These are phyloP conservation scores for Tenebrio molitor DNA, from an alignment of 1,140 invertebrate species.

Conservation along the genomic window DNA sequence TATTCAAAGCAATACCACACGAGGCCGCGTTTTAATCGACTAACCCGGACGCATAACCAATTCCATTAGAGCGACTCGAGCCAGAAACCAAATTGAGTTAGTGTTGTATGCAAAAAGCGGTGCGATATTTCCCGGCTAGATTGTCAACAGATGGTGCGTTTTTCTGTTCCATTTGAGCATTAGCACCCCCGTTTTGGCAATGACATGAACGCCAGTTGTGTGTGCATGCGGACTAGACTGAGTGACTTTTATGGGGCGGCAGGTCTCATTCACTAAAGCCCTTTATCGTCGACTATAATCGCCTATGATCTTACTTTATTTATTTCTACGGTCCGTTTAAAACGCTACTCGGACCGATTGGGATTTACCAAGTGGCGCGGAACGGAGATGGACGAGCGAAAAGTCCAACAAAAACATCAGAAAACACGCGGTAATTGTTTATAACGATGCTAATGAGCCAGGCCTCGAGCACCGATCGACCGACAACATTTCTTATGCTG, in stretches of 20 bases:
- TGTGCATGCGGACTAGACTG: background rate
- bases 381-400: background rate
- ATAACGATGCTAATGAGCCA: no score
- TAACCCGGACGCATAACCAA: constrained; percentile 20
- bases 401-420: no score
- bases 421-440: no score
- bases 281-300: constrained; percentile 57
- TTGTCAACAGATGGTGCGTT: constrained; percentile 68
- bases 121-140: constrained; percentile 57
- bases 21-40: background rate
- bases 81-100: constrained; percentile 61
- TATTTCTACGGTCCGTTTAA: constrained; percentile 59
- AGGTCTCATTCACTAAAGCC: constrained; percentile 59
- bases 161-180: constrained; percentile 67
- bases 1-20: constrained; percentile 23
- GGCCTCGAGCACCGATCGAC: no score
- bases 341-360: no score
- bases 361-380: background rate
- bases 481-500: no score
- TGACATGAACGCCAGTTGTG: constrained; percentile 55
- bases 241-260: constrained; percentile 58
- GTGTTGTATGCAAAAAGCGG: constrained; percentile 61
- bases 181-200: constrained; percentile 58
- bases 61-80: constrained; percentile 20
- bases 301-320: constrained; percentile 55